Base-by-base conservation (phyloP, 2,797 vertebrate species). In the Schizopygopsis pylzovi region DNA sequence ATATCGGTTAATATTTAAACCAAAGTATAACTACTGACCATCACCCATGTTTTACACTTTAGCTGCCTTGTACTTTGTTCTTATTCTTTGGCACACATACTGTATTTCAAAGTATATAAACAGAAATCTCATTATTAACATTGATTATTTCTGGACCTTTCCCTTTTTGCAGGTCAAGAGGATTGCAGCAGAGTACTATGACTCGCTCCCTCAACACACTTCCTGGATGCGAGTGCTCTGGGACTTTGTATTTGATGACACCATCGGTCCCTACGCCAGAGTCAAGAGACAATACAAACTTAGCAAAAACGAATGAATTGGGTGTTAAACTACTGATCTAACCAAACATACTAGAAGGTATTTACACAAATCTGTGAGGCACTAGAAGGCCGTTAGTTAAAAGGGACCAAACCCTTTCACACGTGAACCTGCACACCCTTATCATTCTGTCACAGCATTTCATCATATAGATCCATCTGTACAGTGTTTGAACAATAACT, bases 141-240 rank as follows among this genome's bases (percentile, higher is more conserved):
- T 49, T 72, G 5, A 52, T 25, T 65, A 12, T 71, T 63, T 49
- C 56, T 52, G 25, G 72, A 81, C 70, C 22, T 85, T 68, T 82
- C 15, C 84, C 85, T 2, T 89, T 83, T n/a, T 25, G 33, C 94
- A 99, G 98, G 98, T 99, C 83, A 97, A 96, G 93, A 95, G 96
- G 94, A 99, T 99, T 0, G 98, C 98, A 33, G 94, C 98, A 0
- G 98, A 99, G 90, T 99, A 96, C 92, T 99, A 99, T 0, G 96
- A 99, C 92, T 93, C 91, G 59, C 94, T 99, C 85, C 98, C 98
- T 3, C 95, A 99, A 73, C 97, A 99, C 93, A 95, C 96, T 67
- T 99, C 98, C 71, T 99, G 98, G 98, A 92, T 92, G 87, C 95
- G 93, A 81, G 98, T 99, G 75, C 95, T 99, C 67, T 99, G 97